Conservation (phyloP, 2,113 vertebrate genomes). For the Vanacampus margaritifer region DNA sequence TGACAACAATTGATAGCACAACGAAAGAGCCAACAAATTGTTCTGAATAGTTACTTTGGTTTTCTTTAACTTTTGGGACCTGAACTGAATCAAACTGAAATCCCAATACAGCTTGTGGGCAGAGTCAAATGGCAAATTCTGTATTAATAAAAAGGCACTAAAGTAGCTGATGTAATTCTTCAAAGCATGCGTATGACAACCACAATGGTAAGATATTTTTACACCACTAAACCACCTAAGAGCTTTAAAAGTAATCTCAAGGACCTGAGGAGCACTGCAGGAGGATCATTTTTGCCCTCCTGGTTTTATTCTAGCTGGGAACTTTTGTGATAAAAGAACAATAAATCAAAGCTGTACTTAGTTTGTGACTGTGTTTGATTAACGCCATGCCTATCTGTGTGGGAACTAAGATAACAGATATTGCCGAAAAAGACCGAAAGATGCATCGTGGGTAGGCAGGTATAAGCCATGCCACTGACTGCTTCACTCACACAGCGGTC, state of each 20-base stretch:
- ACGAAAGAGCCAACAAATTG: too few species aligned
- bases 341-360: background rate
- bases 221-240: background rate
- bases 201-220: background rate
- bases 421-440: background rate
- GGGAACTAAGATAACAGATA: background rate
- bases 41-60: too few species aligned
- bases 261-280: background rate
- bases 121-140: too few species aligned
- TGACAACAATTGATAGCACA: too few species aligned
- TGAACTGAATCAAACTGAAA: too few species aligned
- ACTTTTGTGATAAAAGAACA: background rate
- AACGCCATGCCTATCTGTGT: background rate
- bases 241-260: background rate
- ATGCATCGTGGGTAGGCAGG: conserved; percentile 31
- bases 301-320: background rate
- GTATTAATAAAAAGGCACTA: too few species aligned
- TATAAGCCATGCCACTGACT: conserved; percentile 42
- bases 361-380: background rate
- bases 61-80: too few species aligned
- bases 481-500: conserved; percentile 41
- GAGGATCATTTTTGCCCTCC: background rate
- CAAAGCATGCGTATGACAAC: background rate
- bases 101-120: too few species aligned
- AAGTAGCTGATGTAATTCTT: too few species aligned